Conservation (phyloP, 2,113 vertebrate genomes). For the Smithornis capensis region DNA sequence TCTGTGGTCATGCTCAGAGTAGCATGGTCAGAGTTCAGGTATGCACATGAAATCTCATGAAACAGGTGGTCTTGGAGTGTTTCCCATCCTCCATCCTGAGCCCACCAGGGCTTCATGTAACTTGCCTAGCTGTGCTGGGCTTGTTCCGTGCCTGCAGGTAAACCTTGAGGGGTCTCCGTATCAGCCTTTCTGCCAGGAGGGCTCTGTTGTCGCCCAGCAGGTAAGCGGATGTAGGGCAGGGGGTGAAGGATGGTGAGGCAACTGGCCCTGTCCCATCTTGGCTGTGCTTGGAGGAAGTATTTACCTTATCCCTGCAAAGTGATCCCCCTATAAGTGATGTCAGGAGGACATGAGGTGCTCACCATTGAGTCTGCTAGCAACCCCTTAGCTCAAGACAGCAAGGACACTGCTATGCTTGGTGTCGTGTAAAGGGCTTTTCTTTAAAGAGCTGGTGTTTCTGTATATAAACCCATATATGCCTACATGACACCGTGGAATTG, state of each 20-base stretch:
- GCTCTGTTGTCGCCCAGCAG: not conserved
- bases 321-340: not conserved
- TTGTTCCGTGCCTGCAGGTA: not conserved
- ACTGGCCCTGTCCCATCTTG: not conserved
- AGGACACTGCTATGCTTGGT: not conserved
- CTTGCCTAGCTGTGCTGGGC: not conserved
- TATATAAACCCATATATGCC: not conserved
- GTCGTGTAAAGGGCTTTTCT: not conserved
- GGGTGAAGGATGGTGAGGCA: not conserved
- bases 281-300: not conserved
- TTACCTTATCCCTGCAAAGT: not conserved
- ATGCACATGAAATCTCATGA: not conserved
- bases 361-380: not conserved
- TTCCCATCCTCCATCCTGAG: not conserved
- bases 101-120: not conserved
- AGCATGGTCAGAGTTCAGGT: not conserved
- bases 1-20: no score
- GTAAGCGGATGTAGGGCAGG: not conserved
- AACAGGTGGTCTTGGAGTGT: fast-evolving
- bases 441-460: not conserved
- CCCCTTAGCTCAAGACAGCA: not conserved
- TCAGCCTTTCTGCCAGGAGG: not conserved
- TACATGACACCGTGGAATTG: fast-evolving
- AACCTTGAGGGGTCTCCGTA: not conserved
- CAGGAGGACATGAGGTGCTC: fast-evolving